Evolutionary conservation across 2,113 vertebrate genomes (phyloP).

Genomic region (Formicarius rufipectus): DNA sequence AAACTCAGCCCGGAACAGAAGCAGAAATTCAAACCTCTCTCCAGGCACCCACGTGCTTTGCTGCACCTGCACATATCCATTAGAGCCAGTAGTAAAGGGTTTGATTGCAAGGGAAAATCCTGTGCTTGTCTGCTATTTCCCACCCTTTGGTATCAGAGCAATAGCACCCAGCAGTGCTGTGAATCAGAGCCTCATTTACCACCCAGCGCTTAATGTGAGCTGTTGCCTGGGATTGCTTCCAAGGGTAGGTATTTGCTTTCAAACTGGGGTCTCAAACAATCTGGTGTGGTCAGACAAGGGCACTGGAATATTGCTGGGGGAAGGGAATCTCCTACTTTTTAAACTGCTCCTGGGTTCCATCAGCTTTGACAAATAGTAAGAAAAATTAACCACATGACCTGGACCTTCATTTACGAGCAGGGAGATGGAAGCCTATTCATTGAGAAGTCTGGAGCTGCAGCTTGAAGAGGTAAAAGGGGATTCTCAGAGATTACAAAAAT

Average conservation of each 20-base stretch:
- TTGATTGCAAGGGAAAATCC: background rate
- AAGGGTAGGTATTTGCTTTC: background rate
- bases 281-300: background rate
- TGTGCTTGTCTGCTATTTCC: background rate
- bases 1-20: background rate
- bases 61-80: slow-evolving; percentile 3
- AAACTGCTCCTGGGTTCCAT: background rate
- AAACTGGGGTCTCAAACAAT: background rate
- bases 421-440: background rate
- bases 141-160: background rate
- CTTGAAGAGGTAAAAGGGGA: background rate
- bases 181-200: slow-evolving; percentile 15
- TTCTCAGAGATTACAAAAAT: background rate
- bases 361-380: background rate
- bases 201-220: background rate
- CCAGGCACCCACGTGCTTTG: background rate
- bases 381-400: background rate
- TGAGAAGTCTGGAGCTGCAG: background rate
- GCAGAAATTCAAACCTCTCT: background rate
- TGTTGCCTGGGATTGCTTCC: background rate
- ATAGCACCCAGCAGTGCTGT: background rate
- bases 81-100: background rate
- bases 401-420: background rate
- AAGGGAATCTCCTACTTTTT: background rate
- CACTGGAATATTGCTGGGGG: background rate